These are phyloP conservation scores for Troglohyphantes excavatus DNA, from an alignment of 2,888 invertebrate genomes.

Conservation along the genomic window DNA sequence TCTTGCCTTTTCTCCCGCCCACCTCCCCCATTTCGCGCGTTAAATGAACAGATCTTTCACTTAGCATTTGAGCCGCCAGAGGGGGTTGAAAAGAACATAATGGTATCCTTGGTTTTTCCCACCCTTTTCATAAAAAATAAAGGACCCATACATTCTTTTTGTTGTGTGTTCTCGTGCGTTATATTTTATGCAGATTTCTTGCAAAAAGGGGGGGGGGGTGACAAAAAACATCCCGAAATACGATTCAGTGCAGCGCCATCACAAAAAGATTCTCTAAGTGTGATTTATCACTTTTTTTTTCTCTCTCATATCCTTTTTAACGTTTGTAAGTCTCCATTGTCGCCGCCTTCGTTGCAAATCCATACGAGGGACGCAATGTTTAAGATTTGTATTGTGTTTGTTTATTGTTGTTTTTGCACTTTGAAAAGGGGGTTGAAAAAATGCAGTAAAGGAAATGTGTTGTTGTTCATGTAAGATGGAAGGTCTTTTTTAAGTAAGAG, in stretches of 20 bases:
- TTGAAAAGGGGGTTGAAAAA: background rate
- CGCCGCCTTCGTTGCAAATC: conserved; percentile 12
- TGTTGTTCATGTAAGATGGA: background rate
- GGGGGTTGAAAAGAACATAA: conserved; percentile 48
- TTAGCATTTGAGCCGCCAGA: conserved; percentile 25
- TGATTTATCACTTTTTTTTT: conserved; percentile 49
- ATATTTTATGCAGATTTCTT: conserved; percentile 75
- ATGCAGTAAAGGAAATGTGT: conserved; percentile 16
- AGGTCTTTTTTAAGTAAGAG: background rate
- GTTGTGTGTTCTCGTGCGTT: conserved; percentile 63
- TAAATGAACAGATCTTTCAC: conserved; percentile 51
- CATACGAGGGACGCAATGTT: background rate
- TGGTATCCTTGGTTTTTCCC: conserved; percentile 18
- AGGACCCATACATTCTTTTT: conserved; percentile 8
- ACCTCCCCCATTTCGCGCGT: too few species aligned
- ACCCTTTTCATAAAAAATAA: conserved; percentile 31
- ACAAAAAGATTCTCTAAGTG: conserved; percentile 46
- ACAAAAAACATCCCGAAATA: conserved; percentile 7
- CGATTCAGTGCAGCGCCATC: conserved; percentile 10
- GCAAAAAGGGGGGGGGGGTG: background rate
- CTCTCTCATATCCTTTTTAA: background rate
- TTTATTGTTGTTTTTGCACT: conserved; percentile 33
- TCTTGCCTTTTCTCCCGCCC: too few species aligned
- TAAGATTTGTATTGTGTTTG: conserved; percentile 14
- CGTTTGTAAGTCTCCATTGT: conserved; percentile 37